A percentile compares a stretch with the other conserved stretches of the same genome.
phyloP scores from a whole-genome alignment of 2,888 invertebrate species.

The Colostygia pectinataria region DNA sequence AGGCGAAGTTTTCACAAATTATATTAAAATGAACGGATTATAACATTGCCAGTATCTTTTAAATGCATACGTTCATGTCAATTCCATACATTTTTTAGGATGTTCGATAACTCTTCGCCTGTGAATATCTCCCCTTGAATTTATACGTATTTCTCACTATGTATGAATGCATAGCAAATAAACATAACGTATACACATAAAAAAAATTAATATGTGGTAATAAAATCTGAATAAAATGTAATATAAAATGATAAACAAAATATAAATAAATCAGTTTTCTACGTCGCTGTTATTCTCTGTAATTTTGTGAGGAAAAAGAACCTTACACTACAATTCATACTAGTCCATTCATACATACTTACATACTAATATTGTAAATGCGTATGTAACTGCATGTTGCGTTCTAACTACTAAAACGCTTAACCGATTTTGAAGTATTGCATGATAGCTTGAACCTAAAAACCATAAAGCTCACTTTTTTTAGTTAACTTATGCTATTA shows the following conservation, averaged over 20 bases:
- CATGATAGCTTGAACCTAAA: no score
- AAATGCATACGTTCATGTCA: not conserved
- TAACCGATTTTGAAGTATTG: no score
- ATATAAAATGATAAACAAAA: constrained; percentile 8
- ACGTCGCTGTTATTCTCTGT: not conserved
- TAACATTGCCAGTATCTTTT: no score
- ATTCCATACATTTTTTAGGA: not conserved
- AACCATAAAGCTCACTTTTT: no score
- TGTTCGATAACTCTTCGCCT: constrained; percentile 5
- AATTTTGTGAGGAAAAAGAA: no score
- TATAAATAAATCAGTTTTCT: not conserved
- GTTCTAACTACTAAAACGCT: no score
- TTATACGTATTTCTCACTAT: not conserved
- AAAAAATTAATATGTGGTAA: not conserved
- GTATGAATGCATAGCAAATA: constrained; percentile 18
- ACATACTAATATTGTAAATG: no score
- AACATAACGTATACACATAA: constrained; percentile 9
- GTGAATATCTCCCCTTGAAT: not conserved
- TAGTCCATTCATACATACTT: no score
- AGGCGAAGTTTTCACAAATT: not conserved
- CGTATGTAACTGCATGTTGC: no score
- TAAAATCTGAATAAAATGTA: constrained; percentile 8
- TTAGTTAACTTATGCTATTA: no score
- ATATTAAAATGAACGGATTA: no score
- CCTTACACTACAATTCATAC: no score